These are phyloP conservation scores for Sphyrna mokarran DNA, from an alignment of 2,113 vertebrate species.

Conservation along the genomic window DNA sequence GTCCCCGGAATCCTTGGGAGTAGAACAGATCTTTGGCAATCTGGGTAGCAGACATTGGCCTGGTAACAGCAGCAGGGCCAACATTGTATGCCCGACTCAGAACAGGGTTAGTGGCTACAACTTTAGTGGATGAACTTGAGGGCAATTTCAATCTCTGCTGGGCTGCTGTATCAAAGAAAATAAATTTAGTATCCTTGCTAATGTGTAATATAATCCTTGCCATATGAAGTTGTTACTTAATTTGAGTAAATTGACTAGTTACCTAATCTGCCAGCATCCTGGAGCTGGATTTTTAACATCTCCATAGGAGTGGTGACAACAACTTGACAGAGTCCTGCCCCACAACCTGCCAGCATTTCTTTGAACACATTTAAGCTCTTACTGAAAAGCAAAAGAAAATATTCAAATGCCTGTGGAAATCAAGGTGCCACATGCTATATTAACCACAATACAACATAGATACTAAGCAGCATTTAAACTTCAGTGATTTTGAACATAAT, in stretches of 20 bases:
- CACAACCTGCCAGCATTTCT: conserved; percentile 73
- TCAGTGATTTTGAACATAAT: background rate
- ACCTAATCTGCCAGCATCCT: conserved; percentile 72
- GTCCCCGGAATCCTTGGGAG: conserved; percentile 60
- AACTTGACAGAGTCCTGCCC: conserved; percentile 71
- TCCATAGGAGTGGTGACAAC: conserved; percentile 72
- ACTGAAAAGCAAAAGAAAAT: conserved; percentile 42
- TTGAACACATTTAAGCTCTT: conserved; percentile 57
- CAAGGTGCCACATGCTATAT: background rate
- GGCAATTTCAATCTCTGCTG: conserved; percentile 57
- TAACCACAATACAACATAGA: background rate
- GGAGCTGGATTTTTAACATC: conserved; percentile 75
- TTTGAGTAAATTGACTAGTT: conserved; percentile 28
- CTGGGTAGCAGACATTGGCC: conserved; percentile 58
- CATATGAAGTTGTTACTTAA: background rate
- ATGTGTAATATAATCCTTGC: background rate
- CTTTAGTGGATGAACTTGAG: conserved; percentile 49
- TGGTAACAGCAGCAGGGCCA: conserved; percentile 45
- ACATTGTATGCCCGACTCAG: conserved; percentile 59
- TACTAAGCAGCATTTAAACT: background rate
- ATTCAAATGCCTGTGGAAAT: background rate
- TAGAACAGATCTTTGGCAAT: conserved; percentile 63
- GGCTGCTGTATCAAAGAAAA: conserved; percentile 48
- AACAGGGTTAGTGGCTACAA: conserved; percentile 53
- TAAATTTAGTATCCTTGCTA: background rate